Evolutionary conservation across 1,140 invertebrate species (phyloP), one percentile per base, ranked within the genome.

Genomic region (Anoplolepis gracilipes): DNA sequence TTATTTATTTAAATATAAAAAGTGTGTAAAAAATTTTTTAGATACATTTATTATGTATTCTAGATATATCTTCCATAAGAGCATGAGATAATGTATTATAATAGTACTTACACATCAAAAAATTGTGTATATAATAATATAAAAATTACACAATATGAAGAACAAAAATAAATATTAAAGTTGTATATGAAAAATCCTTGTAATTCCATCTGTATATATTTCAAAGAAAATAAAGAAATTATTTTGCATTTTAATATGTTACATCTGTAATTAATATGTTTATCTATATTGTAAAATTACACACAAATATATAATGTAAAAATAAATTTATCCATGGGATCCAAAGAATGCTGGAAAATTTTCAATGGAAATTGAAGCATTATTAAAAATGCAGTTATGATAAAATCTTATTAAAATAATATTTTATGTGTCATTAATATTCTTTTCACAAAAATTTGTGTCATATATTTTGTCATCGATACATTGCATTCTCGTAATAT

Each of bases 331-430:
- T n/a, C 1, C 8, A 42, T 1, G 39, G 13, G 7, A 81, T 72
- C 28, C 28, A 73, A 59, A 72, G 67, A 49, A 36, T 36, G 22
- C 11, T 11, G 30, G 7, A 49, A 53, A 67, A 39, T 39, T 73
- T 73, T 22, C 5, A 8, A 2, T 67, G 10, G 1, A 36, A 69
- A 53, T 28, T 55, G 28, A 7, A 69, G 10, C 28, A 46, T 7
- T 11, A 16, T 8, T 13, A 72, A 72, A 81, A 72, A 49, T 33
- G 7, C 25, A 81, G 7, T 3, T 39, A 33, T 5, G 46, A 70
- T 1, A 81, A 72, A 42, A 28, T 81, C 0, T 72, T 33, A 72
- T 81, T 72, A 42, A 57, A 81, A 72, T 72, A 70, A 57, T 39
- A 81, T 70, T 81, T 59, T 16, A 57, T 16, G 33, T 57, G 5